Conservation (phyloP, 2,113 vertebrate species). For the Caracal caracal region DNA sequence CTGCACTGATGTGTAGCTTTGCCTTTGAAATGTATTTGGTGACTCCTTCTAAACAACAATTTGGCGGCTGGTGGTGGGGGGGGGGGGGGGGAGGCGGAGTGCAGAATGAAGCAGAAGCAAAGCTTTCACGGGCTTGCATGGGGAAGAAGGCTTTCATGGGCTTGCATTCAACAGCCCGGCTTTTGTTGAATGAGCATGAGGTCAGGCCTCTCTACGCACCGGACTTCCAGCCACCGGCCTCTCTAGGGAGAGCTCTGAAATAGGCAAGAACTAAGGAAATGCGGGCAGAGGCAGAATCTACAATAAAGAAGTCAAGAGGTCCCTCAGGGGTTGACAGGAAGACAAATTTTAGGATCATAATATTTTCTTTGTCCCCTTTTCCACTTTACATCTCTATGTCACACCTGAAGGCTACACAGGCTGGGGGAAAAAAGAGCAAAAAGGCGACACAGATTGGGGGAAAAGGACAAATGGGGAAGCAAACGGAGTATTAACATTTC, state of each 20-base stretch:
- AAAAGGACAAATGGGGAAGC: background rate
- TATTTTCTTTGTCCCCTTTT: background rate
- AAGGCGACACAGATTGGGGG: background rate
- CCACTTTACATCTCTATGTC: background rate
- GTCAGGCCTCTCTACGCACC: background rate
- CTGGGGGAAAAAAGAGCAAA: no score
- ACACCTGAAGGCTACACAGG: background rate
- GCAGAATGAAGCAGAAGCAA: background rate
- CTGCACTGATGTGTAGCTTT: background rate
- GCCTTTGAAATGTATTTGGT: slow-evolving; percentile 25
- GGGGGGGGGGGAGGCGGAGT: background rate
- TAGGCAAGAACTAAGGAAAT: background rate
- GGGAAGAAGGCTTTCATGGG: background rate
- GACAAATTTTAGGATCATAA: background rate
- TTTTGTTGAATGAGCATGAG: background rate
- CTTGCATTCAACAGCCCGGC: background rate
- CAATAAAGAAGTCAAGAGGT: background rate
- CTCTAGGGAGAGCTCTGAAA: background rate
- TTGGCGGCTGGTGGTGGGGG: background rate
- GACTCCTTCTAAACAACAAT: background rate
- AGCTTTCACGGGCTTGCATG: background rate
- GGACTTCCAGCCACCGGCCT: background rate
- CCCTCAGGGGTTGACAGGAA: background rate
- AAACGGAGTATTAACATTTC: background rate
- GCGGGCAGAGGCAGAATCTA: background rate